A percentile compares a stretch with the other conserved stretches of the same genome.
Evolutionary conservation across 2,888 invertebrate genomes (phyloP).

Genomic region (Lordiphosa fenestrarum): DNA sequence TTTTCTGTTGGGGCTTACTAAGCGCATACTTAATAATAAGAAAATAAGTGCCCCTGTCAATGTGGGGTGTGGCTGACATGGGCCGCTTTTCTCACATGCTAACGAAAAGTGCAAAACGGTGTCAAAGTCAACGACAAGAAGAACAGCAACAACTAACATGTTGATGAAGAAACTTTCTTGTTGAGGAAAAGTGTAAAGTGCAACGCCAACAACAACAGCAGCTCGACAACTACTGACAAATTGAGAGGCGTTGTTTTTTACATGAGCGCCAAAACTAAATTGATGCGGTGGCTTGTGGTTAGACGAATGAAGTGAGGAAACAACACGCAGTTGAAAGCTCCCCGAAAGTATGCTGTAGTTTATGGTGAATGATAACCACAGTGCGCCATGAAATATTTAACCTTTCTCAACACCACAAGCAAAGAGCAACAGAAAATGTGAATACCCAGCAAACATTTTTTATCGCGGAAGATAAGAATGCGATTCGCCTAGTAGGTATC

Average conservation of each 20-base stretch:
- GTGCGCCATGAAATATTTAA: too few relatives aligned
- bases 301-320: too few relatives aligned
- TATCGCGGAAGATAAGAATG: too few relatives aligned
- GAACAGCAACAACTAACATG: slow-evolving; percentile 26
- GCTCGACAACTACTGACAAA: slow-evolving; percentile 66
- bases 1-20: slow-evolving; percentile 34
- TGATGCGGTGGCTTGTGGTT: slow-evolving; percentile 5
- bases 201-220: slow-evolving; percentile 25
- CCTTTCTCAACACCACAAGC: too few relatives aligned
- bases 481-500: too few relatives aligned
- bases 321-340: too few relatives aligned
- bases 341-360: too few relatives aligned
- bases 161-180: slow-evolving; percentile 26
- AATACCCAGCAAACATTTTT: too few relatives aligned
- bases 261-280: not conserved
- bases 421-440: too few relatives aligned
- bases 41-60: slow-evolving; percentile 69
- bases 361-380: too few relatives aligned
- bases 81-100: slow-evolving; percentile 31
- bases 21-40: slow-evolving; percentile 74
- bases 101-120: slow-evolving; percentile 67
- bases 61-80: slow-evolving; percentile 23
- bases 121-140: slow-evolving; percentile 60
- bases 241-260: slow-evolving; percentile 54
- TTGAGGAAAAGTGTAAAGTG: slow-evolving; percentile 16